Evolutionary conservation across 2,113 vertebrate species (phyloP).

Genomic region (Pelmatolapia mariae): DNA sequence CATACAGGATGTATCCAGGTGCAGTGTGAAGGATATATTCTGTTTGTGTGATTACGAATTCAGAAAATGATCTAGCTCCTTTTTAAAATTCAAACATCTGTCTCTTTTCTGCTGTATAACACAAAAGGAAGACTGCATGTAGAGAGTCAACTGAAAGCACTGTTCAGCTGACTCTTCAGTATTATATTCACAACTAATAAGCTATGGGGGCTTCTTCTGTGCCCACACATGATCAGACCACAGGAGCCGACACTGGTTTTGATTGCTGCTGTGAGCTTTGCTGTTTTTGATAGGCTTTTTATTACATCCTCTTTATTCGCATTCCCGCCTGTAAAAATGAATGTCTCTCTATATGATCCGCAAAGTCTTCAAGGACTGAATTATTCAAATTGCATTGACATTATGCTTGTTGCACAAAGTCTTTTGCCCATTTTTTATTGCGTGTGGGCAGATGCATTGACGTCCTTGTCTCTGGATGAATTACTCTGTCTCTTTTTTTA

Average conservation of each 20-base stretch:
- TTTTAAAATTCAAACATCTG: not conserved
- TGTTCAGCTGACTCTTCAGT: not conserved
- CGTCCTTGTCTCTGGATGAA: not conserved
- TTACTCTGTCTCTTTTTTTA: not conserved
- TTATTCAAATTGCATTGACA: conserved; percentile 16
- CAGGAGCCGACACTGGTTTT: not conserved
- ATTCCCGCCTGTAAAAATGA: not conserved
- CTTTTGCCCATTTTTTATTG: not conserved
- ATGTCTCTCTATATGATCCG: not conserved
- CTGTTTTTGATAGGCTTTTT: not conserved
- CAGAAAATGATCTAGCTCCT: not conserved
- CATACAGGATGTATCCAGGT: not conserved
- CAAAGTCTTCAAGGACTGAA: not conserved
- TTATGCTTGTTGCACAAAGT: not conserved
- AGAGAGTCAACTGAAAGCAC: not conserved
- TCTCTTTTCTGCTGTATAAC: not conserved
- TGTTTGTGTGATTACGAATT: not conserved
- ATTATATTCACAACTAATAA: conserved; percentile 26
- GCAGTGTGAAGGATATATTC: not conserved
- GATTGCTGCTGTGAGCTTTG: not conserved
- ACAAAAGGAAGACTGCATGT: not conserved
- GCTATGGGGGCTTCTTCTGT: conserved; percentile 17
- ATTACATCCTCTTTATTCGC: not conserved
- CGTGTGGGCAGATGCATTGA: conserved; percentile 14
- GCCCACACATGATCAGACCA: not conserved